Evolutionary conservation across 2,797 vertebrate species (phyloP), one percentile per base, ranked within the genome.

Genomic region (Rallus crepitans): DNA sequence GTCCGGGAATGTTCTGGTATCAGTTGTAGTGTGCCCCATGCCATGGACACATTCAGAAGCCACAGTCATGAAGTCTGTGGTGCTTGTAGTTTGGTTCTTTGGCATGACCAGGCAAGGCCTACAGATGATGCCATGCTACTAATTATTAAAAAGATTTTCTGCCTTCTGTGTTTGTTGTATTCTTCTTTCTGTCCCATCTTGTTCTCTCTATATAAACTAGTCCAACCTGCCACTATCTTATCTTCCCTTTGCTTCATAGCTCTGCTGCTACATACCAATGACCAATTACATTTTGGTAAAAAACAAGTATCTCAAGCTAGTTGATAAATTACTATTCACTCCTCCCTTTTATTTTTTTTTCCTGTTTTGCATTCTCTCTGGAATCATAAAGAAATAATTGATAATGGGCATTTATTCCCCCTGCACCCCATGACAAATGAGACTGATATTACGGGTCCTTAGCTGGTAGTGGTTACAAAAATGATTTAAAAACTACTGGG

Each of bases 391-490:
- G 39, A 79, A 77, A 79, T 84, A 11, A 23, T 40, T 61, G 60
- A 12, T 82, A 93, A 85, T 73, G 31, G 70, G 11, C 52, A 69
- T 95, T 92, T 96, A 86, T 86, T 69, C 24, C 42, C 23, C 17
- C 18, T 72, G 45, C 40, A 87, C 20, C 48, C 48, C n/a, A 28
- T 85, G 64, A 91, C 37, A 89, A 87, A 95, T 94, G 57, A 82
- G 56, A 73, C 47, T 60, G 89, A 80, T 40, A 18, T 76, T 87
- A 37, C 53, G 11, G 31, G 25, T 84, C 52, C 68, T 89, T 48
- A 90, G 73, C 37, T 35, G 12, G 10, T 66, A 40, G 61, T 57
- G 48, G 56, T 77, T 90, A 12, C 75, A 75, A 89, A 45, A 89
- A 87, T 48, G 11, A 39, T 82, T 93, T 85, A 71, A 94, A 96